Evolutionary conservation across 2,888 invertebrate species (phyloP), one percentile per base, ranked within the genome.

Genomic region (Tenthredo scrophulariae): DNA sequence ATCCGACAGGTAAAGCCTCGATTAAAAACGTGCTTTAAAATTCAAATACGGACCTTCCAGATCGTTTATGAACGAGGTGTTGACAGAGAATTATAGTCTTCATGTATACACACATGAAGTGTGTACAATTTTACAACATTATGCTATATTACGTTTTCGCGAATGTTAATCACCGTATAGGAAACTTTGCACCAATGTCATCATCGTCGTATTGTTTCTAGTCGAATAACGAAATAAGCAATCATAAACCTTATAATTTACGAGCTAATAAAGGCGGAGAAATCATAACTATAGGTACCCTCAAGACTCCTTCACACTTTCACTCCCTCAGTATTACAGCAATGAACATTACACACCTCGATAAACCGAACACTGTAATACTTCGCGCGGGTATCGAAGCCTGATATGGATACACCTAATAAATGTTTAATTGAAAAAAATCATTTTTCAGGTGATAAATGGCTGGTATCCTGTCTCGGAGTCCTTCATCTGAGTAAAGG

Each of bases 381-480:
- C 33, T 67, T 18, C 33, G 5, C 65, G 22, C n/a, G n/a, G n/a
- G 18, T 72, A 10, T 18, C 6, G 40, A 72, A 40, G 7, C 1
- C 18, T 10, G 3, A 15, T 43, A 15, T 43, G 13, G 5, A 74
- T 10, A n/a, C 4, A 22, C 43, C 10, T 4, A 22, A 22, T 22
- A 18, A 40, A 29, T 15, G n/a, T 18, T 74, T 37, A 83, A 22
- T 18, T 7, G 67, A 84, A 84, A 86, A 84, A 29, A 26, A 18
- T 67, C 40, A 50, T 58, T 26, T 85, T 94, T 10, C 94, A 97
- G 97, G 98, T 84, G 98, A 98, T 94, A 96, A 97, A 89, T 98
- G 98, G 98, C 94, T 98, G 90, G 97, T 98, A 2, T 98, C 98
- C 2, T 98, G 98, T 89, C 94, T 98, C 70, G 98, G 98, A 2